These are phyloP conservation scores for Paracentrotus lividus DNA, from an alignment of 53 echinoderm and acorn worm species.

Conservation along the genomic window DNA sequence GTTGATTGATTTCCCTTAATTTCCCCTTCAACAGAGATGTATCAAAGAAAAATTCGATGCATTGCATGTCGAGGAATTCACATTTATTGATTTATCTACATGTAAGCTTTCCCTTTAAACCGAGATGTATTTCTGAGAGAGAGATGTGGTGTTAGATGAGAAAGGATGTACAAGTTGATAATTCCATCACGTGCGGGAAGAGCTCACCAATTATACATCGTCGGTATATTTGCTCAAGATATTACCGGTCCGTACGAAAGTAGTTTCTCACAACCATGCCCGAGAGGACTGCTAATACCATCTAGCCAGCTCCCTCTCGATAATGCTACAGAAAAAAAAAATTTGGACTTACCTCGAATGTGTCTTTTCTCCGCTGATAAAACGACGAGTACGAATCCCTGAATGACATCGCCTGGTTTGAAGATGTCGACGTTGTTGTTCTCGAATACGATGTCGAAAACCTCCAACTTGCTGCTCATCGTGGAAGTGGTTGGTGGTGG, in stretches of 20 bases:
- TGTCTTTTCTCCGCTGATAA: slow-evolving; percentile 58
- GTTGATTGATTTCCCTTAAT: neutral
- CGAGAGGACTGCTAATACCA: neutral
- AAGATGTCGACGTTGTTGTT: slow-evolving; percentile 54
- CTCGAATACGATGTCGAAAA: slow-evolving; percentile 73
- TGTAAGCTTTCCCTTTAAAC: too few relatives aligned
- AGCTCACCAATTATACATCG: slow-evolving; percentile 21
- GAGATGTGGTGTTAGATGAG: too few relatives aligned
- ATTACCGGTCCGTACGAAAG: neutral
- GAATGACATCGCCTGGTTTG: slow-evolving; percentile 64
- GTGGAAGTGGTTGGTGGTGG: slow-evolving; percentile 21
- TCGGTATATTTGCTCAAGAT: slow-evolving; percentile 15
- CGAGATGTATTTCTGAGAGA: neutral
- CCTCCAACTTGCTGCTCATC: slow-evolving; percentile 63
- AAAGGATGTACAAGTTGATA: slow-evolving; percentile 1
- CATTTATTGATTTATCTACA: neutral
- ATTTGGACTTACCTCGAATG: slow-evolving; percentile 53
- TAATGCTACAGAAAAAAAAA: neutral
- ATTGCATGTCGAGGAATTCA: too few relatives aligned
- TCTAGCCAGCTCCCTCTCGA: neutral
- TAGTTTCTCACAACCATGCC: neutral
- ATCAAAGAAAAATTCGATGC: too few relatives aligned
- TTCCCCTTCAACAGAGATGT: slow-evolving; percentile 1
- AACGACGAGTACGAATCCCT: slow-evolving; percentile 61
- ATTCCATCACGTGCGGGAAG: slow-evolving; percentile 33